Conservation (phyloP, 1,140 invertebrate species). For the Drosophila rhopaloa region DNA sequence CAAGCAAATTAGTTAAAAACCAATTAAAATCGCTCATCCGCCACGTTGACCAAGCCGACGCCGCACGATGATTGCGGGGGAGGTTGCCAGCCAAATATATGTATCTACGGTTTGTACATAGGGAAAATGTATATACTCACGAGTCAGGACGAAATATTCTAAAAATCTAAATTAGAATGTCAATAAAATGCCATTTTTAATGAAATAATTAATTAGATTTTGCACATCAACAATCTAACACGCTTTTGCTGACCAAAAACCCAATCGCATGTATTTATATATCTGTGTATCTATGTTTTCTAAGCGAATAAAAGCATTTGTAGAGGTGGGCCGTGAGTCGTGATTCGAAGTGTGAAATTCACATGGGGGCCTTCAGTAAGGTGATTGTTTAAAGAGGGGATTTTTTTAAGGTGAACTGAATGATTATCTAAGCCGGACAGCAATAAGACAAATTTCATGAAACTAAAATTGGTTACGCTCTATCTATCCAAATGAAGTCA, state of each 20-base stretch:
- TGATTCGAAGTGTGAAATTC: conserved; percentile 5
- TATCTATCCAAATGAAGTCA: too few species aligned
- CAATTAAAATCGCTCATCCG: conserved; percentile 80
- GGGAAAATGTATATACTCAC: conserved; percentile 16
- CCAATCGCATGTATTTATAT: conserved; percentile 12
- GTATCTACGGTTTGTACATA: conserved; percentile 2
- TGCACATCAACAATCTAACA: conserved; percentile 75
- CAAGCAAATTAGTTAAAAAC: conserved; percentile 81
- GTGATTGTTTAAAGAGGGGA: not conserved
- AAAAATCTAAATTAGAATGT: conserved; percentile 83
- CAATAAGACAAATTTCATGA: too few species aligned
- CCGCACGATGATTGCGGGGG: conserved; percentile 22
- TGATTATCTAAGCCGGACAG: not conserved
- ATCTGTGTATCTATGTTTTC: conserved; percentile 17
- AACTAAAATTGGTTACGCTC: too few species aligned
- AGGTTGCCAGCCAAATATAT: not conserved
- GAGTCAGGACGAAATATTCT: conserved; percentile 42
- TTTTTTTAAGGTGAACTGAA: not conserved
- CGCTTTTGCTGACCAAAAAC: conserved; percentile 46
- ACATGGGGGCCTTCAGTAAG: not conserved
- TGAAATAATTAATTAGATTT: conserved; percentile 83
- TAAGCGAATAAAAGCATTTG: conserved; percentile 17
- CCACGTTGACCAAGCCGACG: conserved; percentile 45
- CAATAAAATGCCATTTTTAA: conserved; percentile 80
- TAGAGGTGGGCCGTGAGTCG: conserved; percentile 9